Evolutionary conservation across 2,113 vertebrate genomes (phyloP), one percentile per base, ranked within the genome.

Genomic region (Psittacula cyanocephala): DNA sequence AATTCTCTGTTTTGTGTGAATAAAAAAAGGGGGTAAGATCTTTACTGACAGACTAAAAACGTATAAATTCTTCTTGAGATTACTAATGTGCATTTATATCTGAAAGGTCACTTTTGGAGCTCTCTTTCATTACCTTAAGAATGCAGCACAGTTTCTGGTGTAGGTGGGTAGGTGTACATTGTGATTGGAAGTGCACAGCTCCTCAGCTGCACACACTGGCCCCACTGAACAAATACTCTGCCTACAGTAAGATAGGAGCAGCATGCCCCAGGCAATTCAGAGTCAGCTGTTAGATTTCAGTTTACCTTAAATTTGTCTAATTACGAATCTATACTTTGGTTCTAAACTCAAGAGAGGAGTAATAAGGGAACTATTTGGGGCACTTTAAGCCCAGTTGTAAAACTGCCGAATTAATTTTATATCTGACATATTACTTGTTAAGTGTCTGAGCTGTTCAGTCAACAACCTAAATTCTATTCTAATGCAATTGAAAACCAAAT

Each of bases 341-440:
- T 86, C 74, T 59, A 41, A 81, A 76, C 31, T 57, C 31, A 59
- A 60, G 76, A 92, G 47, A 93, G 27, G 29, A 47, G 59, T 53
- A 50, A 53, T 44, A 79, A 94, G 44, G 64, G 69, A 92, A 47
- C 46, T 91, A 55, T 60, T 71, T 91, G 86, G 28, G 55, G 50
- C 31, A 20, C 19, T 77, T 91, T 72, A 89, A 88, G 63, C 43
- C 37, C 24, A 19, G 14, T 11, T 91, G 57, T 80, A 57, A 89
- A 89, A 60, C 33, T 76, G 63, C 44, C 78, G 84, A 74, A 94
- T 93, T 43, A 92, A 83, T 92, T 95, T 95, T 88, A 15, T 76
- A 43, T 59, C 39, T 82, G 76, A 81, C 78, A n/a, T 69, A 57
- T 17, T 96, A 83, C 70, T 91, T 91, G 46, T 90, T 89, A 80